These are phyloP conservation scores for Tylochromis polylepis DNA, from an alignment of 2,113 vertebrate genomes.

Conservation along the genomic window DNA sequence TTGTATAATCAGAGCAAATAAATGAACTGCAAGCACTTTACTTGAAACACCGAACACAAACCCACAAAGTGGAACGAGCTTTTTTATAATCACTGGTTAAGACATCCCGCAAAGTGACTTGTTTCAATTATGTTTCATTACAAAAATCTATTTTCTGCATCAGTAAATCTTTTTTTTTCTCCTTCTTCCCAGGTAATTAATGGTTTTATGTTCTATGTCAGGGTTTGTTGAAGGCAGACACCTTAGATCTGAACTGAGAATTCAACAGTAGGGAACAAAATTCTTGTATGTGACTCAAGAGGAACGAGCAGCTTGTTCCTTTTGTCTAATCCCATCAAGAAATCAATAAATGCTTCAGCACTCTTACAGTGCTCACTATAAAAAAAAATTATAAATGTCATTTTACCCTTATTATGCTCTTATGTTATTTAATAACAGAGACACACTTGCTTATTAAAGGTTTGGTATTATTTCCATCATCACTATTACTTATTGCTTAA, in stretches of 20 bases:
- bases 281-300: constrained; percentile 16
- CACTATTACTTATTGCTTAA: not conserved
- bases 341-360: not conserved
- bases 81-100: constrained; percentile 10
- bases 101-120: constrained; percentile 17
- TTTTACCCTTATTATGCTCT: accelerated
- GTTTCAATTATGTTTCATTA: constrained; percentile 48
- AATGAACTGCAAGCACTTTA: not conserved
- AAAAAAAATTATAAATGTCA: constrained; percentile 1
- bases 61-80: not conserved
- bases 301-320: not conserved
- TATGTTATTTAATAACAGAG: not conserved
- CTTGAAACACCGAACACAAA: not conserved
- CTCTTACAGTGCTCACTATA: not conserved
- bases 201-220: constrained; percentile 55
- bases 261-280: not conserved
- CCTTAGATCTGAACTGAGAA: constrained; percentile 16
- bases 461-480: not conserved
- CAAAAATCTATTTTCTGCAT: constrained; percentile 61
- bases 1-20: not conserved
- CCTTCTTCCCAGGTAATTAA: constrained; percentile 27
- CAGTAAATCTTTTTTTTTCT: constrained; percentile 26
- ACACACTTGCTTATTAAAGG: not conserved
- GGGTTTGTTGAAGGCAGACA: constrained; percentile 32
- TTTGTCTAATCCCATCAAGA: constrained; percentile 7